Base-by-base conservation (phyloP, 2,113 vertebrate genomes). In the Platycercus adscitus region DNA sequence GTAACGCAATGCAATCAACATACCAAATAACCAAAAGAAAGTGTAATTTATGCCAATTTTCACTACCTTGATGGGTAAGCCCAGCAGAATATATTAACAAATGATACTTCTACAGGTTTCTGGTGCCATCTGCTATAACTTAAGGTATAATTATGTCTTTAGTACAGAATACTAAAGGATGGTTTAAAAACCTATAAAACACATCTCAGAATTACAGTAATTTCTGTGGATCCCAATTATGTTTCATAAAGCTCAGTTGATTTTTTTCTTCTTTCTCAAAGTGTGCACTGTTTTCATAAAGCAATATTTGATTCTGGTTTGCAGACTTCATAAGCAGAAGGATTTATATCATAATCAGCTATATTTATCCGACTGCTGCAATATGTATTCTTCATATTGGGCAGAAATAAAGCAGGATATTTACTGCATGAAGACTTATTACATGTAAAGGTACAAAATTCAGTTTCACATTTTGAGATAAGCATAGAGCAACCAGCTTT, bases 81-180 rank as follows among this genome's bases (percentile, higher is more conserved):
- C 78, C 85, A 87, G 76, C 75, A 94, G 72, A 94, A 92, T 95
- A 71, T 81, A 95, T 93, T 93, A 95, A 91, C 77, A 88, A 84
- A 94, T 85, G 69, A 82, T 86, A 76, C 33, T 79, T 97, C 77
- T 82, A 61, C 17, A 91, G 39, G 66, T 86, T 95, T 92, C 76
- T 95, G 19, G 63, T 76, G 68, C 85, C 94, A 95, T 93, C 76
- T 94, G 92, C 89, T 88, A 89, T 81, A 91, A 92, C 83, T 96
- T 94, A 95, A 92, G 79, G 78, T 75, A 50, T 89, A 91, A 95
- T 85, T 88, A 93, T 56, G 33, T 29, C 75, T 95, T 95, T 76
- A 89, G 69, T 92, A 84, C 18, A 55, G 65, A 93, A 84, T 83
- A 56, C 61, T 89, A 66, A 68, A 81, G 60, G 35, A 61, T 90